A percentile compares a stretch with the other conserved stretches of the same genome.
phyloP scores from a whole-genome alignment of 2,113 vertebrate genomes.

The Stegastes partitus region DNA sequence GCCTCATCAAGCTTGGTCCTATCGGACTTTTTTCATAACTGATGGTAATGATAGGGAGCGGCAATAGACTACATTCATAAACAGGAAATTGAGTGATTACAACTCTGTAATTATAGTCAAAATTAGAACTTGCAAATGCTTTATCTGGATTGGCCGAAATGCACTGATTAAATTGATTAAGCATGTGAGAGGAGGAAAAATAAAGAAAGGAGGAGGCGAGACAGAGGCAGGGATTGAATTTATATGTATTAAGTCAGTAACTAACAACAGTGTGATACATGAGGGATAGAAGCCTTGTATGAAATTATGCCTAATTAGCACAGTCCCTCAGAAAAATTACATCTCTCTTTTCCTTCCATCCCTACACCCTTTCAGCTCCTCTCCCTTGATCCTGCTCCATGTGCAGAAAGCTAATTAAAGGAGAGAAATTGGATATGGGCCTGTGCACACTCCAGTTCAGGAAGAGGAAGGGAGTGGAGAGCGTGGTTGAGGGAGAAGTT shows the following conservation, averaged over 20 bases:
- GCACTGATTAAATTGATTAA: slow-evolving; percentile 41
- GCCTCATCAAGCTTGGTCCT: slow-evolving; percentile 1
- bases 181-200: background rate
- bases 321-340: slow-evolving; percentile 71
- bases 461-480: slow-evolving; percentile 8
- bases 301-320: slow-evolving; percentile 76
- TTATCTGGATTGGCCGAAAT: slow-evolving; percentile 21
- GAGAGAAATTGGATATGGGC: slow-evolving; percentile 82
- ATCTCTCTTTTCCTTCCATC: slow-evolving; percentile 59
- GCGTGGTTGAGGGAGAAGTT: slow-evolving; percentile 13
- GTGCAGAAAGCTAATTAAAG: slow-evolving; percentile 81
- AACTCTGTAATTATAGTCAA: slow-evolving; percentile 13
- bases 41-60: slow-evolving; percentile 38
- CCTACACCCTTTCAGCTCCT: slow-evolving; percentile 44
- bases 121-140: slow-evolving; percentile 29
- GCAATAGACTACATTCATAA: slow-evolving; percentile 33
- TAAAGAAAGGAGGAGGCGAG: background rate
- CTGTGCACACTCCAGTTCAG: slow-evolving; percentile 74
- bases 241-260: slow-evolving; percentile 45
- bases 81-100: slow-evolving; percentile 42
- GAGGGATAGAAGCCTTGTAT: slow-evolving; percentile 58
- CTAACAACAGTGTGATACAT: slow-evolving; percentile 51
- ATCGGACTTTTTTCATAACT: slow-evolving; percentile 47
- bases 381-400: slow-evolving; percentile 40
- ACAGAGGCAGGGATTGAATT: slow-evolving; percentile 26